Base-by-base conservation (phyloP, 2,888 invertebrate species). In the Copidosoma aretas region DNA sequence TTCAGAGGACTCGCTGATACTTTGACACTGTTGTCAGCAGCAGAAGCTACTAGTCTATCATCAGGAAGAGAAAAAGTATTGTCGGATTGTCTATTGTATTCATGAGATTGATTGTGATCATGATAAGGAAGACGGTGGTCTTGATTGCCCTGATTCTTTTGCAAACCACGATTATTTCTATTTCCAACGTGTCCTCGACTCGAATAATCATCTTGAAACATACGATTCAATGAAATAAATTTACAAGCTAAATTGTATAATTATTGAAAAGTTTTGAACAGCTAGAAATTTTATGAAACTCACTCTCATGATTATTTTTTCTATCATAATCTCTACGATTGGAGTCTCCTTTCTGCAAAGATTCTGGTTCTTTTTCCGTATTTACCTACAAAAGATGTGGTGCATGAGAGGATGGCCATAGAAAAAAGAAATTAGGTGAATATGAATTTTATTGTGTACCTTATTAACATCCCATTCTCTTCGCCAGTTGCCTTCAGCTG, bases 401-500 rank as follows among this genome's bases (percentile, higher is more conserved):
- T 14, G 3, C 12, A 46, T 46, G 17, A 46, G 15, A 32, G 32
- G 3, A 32, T 12, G 3, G 43, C 17, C 43, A 46, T 8, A 46
- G 25, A 22, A 59, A 19, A 41, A 60, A 46, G n/a, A n/a, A n/a
- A n/a, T n/a, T n/a, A n/a, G n/a, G n/a, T n/a, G n/a, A n/a, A n/a
- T n/a, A 39, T 14, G 32, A 51, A 51, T 32, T 32, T 32, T 3
- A 32, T 32, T 32, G 32, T 8, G 67, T 75, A 80, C 80, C 75
- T 85, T 85, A 67, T 85, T 81, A 61, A 80, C 82, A 73, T 85
- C 85, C 84, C 85, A 85, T 71, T 85, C 85, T 60, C 85, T 77
- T 43, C 83, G 78, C 85, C 85, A 85, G 73, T 84, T 84, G n/a
- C 84, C 85, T 67, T 84, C 84, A 1, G 84, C 83, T 22, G 82